Evolutionary conservation across 2,797 vertebrate genomes (phyloP), one percentile per base, ranked within the genome.

Genomic region (Rhinella marina): DNA sequence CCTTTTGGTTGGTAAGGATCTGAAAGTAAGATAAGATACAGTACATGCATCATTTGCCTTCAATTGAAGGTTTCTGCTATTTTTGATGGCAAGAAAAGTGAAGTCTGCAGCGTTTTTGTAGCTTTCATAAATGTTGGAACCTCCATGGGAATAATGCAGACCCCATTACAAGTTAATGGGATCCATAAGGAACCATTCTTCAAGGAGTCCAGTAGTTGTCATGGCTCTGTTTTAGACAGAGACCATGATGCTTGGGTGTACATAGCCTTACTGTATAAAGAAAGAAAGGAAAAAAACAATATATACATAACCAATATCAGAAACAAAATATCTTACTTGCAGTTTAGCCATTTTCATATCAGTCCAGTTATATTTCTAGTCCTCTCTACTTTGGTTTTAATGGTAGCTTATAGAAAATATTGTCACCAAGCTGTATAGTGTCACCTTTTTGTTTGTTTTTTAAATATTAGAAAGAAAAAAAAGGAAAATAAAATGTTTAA

Each of bases 401-500:
- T 85, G 6, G 57, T 85, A 85, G 56, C 32, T 76, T 85, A 14
- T 85, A 85, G 70, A 48, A 77, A 62, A 16, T 56, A 0, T 61
- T 85, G 72, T 85, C 70, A 61, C 57, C 70, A 62, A 16, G 10
- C 32, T 62, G 72, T 85, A 41, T 77, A 76, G 72, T 85, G 41
- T 85, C 83, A 85, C 27, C 32, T 81, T 50, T 13, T 85, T 76
- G 59, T 77, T 76, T 59, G 11, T 17, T 76, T 73, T 84, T 83
- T 72, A 57, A 21, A 61, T 32, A 73, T 73, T 73, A 57, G 27
- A 27, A 32, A 59, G 17, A 48, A 50, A 13, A 84, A 59, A 23
- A 57, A 62, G 27, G 13, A 10, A 84, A 75, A 75, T 84, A 75
- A 61, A 75, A 61, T n/a, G 64, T 50, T 85, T 64, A 62, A 85